phyloP scores from a whole-genome alignment of 92 coral and sea anemone genomes.

The Epizoanthus scotinus region DNA sequence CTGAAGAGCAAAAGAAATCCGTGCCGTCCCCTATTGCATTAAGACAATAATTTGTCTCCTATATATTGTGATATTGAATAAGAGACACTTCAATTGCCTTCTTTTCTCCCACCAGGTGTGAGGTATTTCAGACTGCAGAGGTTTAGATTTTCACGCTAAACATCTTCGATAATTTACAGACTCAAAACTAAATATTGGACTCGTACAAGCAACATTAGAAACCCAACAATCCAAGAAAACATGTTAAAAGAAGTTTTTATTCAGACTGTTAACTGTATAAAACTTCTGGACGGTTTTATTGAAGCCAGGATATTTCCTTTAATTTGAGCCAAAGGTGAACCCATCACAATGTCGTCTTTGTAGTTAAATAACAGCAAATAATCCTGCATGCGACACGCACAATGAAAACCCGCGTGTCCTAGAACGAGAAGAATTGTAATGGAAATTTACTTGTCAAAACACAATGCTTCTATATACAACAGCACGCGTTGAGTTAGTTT shows the following conservation, averaged over 20 bases:
- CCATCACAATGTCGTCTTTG: slow-evolving; percentile 28
- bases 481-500: slow-evolving; percentile 55
- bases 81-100: slow-evolving; percentile 41
- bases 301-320: not conserved
- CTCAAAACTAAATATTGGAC: not conserved
- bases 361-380: slow-evolving; percentile 26
- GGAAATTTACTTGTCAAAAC: slow-evolving; percentile 64
- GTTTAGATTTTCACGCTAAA: slow-evolving; percentile 21
- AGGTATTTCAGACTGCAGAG: not conserved
- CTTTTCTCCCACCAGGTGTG: slow-evolving; percentile 58
- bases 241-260: not conserved
- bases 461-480: slow-evolving; percentile 53
- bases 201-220: slow-evolving; percentile 13
- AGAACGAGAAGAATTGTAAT: slow-evolving; percentile 64
- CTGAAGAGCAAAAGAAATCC: slow-evolving; percentile 48
- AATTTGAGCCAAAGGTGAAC: slow-evolving; percentile 27
- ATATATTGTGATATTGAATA: slow-evolving; percentile 48
- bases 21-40: slow-evolving; percentile 44
- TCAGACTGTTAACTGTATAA: not conserved
- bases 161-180: not conserved
- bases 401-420: slow-evolving; percentile 65
- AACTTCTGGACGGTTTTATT: not conserved
- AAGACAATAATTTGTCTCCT: slow-evolving; percentile 44
- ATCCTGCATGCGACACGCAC: slow-evolving; percentile 74
- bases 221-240: slow-evolving; percentile 8